Evolutionary conservation across 2,113 vertebrate species (phyloP).

Genomic region (Taxidea taxus): DNA sequence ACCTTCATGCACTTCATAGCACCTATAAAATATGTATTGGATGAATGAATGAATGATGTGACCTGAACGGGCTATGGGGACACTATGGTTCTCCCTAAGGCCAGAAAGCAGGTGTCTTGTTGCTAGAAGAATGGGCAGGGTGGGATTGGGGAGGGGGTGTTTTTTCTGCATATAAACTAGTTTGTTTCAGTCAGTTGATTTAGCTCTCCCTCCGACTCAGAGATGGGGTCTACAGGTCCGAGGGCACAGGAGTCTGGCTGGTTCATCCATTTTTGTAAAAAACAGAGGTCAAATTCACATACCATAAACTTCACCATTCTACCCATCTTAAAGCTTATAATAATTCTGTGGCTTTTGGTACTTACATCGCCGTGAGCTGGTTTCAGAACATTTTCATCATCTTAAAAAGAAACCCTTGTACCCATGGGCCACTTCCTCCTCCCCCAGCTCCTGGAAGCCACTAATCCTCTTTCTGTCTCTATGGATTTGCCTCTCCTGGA

Average conservation of each 20-base stretch:
- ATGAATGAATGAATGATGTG: background rate
- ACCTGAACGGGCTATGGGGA: accelerated
- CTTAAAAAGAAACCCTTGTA: accelerated
- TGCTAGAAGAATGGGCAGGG: accelerated
- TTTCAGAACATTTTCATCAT: background rate
- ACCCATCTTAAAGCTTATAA: background rate
- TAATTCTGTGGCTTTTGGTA: background rate
- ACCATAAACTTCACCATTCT: background rate
- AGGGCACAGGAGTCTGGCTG: background rate
- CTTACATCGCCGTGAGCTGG: accelerated
- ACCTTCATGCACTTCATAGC: background rate
- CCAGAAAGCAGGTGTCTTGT: accelerated
- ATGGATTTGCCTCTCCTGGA: accelerated
- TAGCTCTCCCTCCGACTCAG: background rate
- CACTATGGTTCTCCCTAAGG: accelerated
- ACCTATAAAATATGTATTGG: background rate
- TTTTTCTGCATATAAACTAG: background rate
- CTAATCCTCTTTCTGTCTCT: accelerated
- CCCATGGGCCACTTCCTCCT: background rate
- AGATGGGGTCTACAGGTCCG: accelerated
- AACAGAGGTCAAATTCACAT: background rate
- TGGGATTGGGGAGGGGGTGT: too few relatives aligned
- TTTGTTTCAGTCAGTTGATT: background rate
- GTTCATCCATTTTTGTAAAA: background rate
- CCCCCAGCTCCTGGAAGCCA: background rate